Conservation (phyloP, 2,888 invertebrate species). For the Brenthis ino region DNA sequence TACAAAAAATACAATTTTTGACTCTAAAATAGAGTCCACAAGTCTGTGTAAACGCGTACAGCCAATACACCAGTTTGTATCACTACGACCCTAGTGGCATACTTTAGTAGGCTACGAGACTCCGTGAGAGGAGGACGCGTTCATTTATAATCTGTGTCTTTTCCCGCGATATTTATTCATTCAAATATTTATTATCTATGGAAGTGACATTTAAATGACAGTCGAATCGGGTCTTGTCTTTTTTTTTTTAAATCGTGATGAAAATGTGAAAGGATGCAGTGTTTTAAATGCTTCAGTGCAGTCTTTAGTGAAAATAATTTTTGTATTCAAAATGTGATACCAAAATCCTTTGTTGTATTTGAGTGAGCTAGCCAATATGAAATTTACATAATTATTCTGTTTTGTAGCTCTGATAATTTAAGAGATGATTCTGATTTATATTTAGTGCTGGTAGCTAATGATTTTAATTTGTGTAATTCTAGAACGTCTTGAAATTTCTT, state of each 20-base stretch:
- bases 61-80: conserved; percentile 17
- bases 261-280: conserved; percentile 35
- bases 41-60: conserved; percentile 3
- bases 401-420: neutral
- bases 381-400: neutral
- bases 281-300: conserved; percentile 12
- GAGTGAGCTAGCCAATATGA: conserved; percentile 4
- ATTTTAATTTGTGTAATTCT: too few relatives aligned
- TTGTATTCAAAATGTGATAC: conserved; percentile 6
- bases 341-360: conserved; percentile 4
- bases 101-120: conserved; percentile 27
- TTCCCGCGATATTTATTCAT: conserved; percentile 27
- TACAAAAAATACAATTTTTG: too few relatives aligned
- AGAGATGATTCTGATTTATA: neutral
- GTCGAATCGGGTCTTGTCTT: conserved; percentile 14
- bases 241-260: neutral
- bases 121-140: conserved; percentile 24
- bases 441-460: neutral
- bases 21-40: neutral
- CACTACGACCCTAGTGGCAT: conserved; percentile 21
- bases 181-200: conserved; percentile 29
- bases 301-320: neutral
- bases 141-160: conserved; percentile 9
- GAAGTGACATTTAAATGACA: conserved; percentile 25
- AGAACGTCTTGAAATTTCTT: too few relatives aligned